phyloP scores from a whole-genome alignment of 2,113 vertebrate genomes.

The Phalacrocorax pelagicus region DNA sequence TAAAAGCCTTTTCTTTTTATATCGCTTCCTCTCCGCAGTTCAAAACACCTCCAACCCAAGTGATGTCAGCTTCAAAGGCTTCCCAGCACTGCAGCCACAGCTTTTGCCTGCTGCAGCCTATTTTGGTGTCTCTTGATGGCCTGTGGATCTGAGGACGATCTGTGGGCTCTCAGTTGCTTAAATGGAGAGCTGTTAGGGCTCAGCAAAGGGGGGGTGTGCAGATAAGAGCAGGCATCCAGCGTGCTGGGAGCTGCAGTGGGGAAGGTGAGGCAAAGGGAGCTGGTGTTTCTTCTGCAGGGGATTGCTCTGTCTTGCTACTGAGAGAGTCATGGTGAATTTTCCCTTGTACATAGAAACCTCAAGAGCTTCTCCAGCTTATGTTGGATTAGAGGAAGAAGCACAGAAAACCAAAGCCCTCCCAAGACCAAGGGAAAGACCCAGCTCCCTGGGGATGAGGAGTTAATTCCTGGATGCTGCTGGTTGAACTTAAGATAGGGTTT shows the following conservation, averaged over 20 bases:
- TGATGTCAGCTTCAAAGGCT: slow-evolving; percentile 42
- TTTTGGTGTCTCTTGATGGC: background rate
- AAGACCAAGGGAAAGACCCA: background rate
- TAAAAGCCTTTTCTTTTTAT: slow-evolving; percentile 52
- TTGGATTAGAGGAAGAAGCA: background rate
- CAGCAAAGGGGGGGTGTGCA: background rate
- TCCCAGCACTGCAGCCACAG: background rate
- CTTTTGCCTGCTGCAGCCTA: background rate
- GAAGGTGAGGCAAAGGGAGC: background rate
- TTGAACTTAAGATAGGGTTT: background rate
- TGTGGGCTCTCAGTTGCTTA: background rate
- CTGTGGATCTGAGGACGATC: background rate
- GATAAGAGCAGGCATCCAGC: background rate
- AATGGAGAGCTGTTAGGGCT: background rate
- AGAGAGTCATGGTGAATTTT: background rate
- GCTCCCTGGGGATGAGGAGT: background rate
- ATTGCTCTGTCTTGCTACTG: background rate
- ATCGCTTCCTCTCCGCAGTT: background rate
- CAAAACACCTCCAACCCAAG: slow-evolving; percentile 42
- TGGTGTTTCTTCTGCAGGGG: background rate
- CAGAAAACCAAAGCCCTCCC: background rate
- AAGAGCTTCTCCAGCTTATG: background rate
- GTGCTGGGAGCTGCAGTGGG: background rate
- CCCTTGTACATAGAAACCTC: background rate
- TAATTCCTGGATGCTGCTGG: background rate